These are phyloP conservation scores for Platyura marginata DNA, from an alignment of 1,140 invertebrate species.

Conservation along the genomic window DNA sequence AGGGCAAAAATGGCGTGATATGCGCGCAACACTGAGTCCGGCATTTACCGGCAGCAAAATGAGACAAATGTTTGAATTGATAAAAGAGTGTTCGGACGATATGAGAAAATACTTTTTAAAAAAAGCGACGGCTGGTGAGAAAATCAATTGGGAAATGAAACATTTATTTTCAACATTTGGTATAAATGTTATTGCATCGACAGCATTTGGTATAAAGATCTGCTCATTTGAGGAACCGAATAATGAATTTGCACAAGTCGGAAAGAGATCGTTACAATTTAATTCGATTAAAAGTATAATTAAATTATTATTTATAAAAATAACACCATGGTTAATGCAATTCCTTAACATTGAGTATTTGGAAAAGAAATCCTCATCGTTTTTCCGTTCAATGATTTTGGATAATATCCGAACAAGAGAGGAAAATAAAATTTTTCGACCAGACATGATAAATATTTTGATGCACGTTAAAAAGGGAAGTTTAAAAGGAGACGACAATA, in stretches of 20 bases:
- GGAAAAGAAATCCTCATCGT: constrained; percentile 14
- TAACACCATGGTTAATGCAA: constrained; percentile 6
- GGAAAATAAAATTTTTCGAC: constrained; percentile 18
- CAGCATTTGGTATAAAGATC: constrained; percentile 34
- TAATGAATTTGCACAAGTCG: constrained; percentile 30
- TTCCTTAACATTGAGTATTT: constrained; percentile 10
- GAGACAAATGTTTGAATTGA: constrained; percentile 25
- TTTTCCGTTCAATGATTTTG: constrained; percentile 9
- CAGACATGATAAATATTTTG: constrained; percentile 28
- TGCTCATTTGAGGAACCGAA: constrained; percentile 31
- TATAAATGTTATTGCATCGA: constrained; percentile 36
- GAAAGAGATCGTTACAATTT: constrained; percentile 19
- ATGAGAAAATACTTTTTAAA: constrained; percentile 13
- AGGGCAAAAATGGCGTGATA: constrained; percentile 24
- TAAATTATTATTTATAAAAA: constrained; percentile 5
- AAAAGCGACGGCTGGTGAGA: constrained; percentile 3
- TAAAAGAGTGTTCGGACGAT: constrained; percentile 20
- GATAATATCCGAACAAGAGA: constrained; percentile 18
- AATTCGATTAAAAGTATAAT: neutral
- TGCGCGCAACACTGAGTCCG: constrained; percentile 24
- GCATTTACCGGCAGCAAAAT: constrained; percentile 28
- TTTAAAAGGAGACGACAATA: neutral
- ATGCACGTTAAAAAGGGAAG: constrained; percentile 16
- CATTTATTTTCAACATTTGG: constrained; percentile 31
- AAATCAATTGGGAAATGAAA: constrained; percentile 26